Conservation (phyloP, 2,888 invertebrate genomes). For the Acleris cristana region DNA sequence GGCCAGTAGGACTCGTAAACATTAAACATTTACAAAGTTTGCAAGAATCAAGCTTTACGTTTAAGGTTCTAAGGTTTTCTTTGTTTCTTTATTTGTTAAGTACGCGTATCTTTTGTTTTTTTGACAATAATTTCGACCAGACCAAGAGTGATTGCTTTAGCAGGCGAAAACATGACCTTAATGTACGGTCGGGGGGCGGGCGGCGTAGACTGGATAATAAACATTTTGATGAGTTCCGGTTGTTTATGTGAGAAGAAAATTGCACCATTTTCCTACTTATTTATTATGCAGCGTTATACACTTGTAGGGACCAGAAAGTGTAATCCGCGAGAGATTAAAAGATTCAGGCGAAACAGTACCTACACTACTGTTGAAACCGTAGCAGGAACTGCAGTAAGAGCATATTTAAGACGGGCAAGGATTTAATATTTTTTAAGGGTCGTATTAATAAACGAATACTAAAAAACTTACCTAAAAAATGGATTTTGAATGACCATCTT, state of each 20-base stretch:
- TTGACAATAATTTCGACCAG: conserved; percentile 16
- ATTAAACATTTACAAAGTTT: neutral
- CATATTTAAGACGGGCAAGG: too few species aligned
- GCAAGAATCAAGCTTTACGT: neutral
- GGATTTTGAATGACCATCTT: too few species aligned
- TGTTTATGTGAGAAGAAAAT: conserved; percentile 32
- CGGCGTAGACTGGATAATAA: conserved; percentile 36
- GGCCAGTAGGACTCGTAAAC: neutral
- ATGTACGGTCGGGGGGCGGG: conserved; percentile 24
- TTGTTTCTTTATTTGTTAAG: conserved; percentile 6
- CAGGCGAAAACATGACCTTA: conserved; percentile 34
- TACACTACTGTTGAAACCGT: too few species aligned
- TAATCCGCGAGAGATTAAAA: conserved; percentile 6
- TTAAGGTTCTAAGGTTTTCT: conserved; percentile 9
- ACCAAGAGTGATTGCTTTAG: conserved; percentile 30
- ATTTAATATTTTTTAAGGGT: too few species aligned
- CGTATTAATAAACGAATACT: too few species aligned
- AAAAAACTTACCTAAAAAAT: too few species aligned
- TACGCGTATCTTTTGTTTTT: conserved; percentile 3
- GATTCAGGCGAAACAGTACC: neutral
- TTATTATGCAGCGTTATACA: conserved; percentile 15
- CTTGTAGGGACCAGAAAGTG: neutral
- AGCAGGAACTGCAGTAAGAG: too few species aligned
- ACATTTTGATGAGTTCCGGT: conserved; percentile 35
- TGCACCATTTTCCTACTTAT: conserved; percentile 31